phyloP scores from a whole-genome alignment of 2,797 vertebrate genomes.

The Menidia menidia region DNA sequence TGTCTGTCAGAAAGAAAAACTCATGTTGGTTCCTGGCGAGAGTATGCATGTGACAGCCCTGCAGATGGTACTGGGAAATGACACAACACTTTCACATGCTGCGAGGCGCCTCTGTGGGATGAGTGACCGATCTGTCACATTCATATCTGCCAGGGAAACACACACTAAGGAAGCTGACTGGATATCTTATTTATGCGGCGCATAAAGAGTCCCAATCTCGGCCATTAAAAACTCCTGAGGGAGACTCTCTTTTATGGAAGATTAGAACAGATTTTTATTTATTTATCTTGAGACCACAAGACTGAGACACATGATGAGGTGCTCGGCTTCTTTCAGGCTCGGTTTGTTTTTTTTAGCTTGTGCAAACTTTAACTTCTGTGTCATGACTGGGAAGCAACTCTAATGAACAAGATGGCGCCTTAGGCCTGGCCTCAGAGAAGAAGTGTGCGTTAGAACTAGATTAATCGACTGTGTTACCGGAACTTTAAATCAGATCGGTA shows the following conservation, averaged over 20 bases:
- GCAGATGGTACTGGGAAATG: slow-evolving; percentile 66
- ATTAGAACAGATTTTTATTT: slow-evolving; percentile 17
- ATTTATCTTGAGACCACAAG: slow-evolving; percentile 47
- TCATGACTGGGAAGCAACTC: slow-evolving; percentile 25
- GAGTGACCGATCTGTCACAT: slow-evolving; percentile 61
- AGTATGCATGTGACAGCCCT: slow-evolving; percentile 16
- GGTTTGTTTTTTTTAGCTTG: slow-evolving; percentile 28
- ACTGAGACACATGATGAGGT: slow-evolving; percentile 56
- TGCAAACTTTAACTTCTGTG: slow-evolving; percentile 13
- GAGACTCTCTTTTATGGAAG: slow-evolving; percentile 19
- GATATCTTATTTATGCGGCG: slow-evolving; percentile 33
- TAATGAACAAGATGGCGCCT: slow-evolving; percentile 37
- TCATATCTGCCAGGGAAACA: slow-evolving; percentile 49
- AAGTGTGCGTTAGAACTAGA: slow-evolving; percentile 34
- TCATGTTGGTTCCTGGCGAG: slow-evolving; percentile 23
- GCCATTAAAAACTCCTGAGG: slow-evolving; percentile 17
- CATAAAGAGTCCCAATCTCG: slow-evolving; percentile 24
- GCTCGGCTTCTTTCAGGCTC: slow-evolving; percentile 25
- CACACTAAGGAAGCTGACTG: slow-evolving; percentile 35
- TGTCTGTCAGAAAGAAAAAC: slow-evolving; percentile 17
- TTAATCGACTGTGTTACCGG: slow-evolving; percentile 17
- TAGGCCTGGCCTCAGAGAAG: slow-evolving; percentile 28
- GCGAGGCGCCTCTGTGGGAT: slow-evolving; percentile 43
- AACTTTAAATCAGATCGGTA: slow-evolving; percentile 1
- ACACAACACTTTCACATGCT: slow-evolving; percentile 60